Conservation (phyloP, 2,797 vertebrate genomes). For the Chaenodraco wilsoni region DNA sequence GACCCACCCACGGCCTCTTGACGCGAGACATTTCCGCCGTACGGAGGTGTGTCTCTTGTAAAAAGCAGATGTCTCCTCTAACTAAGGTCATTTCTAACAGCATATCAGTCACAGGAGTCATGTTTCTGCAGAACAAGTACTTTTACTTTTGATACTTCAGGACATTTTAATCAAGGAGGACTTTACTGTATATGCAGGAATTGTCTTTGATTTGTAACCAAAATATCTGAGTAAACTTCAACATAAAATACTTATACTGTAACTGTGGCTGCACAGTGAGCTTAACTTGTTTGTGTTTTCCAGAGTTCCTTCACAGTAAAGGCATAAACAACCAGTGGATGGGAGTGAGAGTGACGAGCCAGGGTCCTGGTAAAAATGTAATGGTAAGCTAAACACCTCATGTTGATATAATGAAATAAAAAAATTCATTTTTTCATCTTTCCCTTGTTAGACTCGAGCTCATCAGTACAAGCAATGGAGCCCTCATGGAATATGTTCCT, state of each 20-base stretch:
- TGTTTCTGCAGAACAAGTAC: background rate
- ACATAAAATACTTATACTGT: background rate
- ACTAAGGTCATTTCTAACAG: background rate
- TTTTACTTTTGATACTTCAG: no score
- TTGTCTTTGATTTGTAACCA: background rate
- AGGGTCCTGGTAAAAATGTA: slow-evolving; percentile 90
- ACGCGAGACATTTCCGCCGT: no score
- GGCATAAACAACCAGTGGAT: slow-evolving; percentile 90
- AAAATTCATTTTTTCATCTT: background rate
- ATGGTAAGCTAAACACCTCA: slow-evolving; percentile 84
- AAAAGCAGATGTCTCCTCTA: no score
- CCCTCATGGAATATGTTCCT: background rate
- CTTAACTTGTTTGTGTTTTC: slow-evolving; percentile 1
- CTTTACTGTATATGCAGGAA: background rate
- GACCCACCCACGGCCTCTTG: no score
- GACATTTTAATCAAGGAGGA: background rate
- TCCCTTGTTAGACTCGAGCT: slow-evolving; percentile 66
- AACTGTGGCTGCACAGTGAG: background rate
- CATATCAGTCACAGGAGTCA: background rate
- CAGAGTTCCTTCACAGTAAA: slow-evolving; percentile 54
- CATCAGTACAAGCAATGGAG: slow-evolving; percentile 75
- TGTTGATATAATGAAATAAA: background rate
- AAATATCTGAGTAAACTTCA: background rate
- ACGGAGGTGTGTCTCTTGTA: no score
- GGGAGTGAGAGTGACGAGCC: slow-evolving; percentile 91